These are phyloP conservation scores for Trypoxylus dichotomus DNA, from an alignment of 1,140 invertebrate genomes.

Conservation along the genomic window DNA sequence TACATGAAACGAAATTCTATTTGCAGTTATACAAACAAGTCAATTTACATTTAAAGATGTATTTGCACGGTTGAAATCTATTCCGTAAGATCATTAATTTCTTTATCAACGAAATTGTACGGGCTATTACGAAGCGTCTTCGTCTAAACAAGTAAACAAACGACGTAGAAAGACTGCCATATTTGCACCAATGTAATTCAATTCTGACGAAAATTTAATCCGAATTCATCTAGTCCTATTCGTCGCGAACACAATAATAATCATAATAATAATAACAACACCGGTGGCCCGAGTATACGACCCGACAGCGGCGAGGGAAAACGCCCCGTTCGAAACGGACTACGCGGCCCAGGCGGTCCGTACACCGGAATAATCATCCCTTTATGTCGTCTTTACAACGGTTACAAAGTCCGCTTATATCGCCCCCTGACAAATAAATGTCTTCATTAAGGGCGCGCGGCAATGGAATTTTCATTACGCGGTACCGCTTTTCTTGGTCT, in stretches of 20 bases:
- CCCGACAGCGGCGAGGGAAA: neutral
- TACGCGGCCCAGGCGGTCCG: neutral
- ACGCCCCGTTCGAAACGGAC: neutral
- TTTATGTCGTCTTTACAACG: neutral
- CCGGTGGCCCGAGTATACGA: neutral
- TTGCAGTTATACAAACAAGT: no score
- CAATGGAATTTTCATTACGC: neutral
- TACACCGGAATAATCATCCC: neutral
- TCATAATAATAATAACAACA: neutral
- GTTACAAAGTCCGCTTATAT: slow-evolving; percentile 1
- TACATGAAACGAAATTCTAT: no score
- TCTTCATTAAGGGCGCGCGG: neutral
- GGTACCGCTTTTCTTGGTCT: neutral
- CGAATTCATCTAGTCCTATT: neutral
- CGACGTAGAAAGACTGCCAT: neutral
- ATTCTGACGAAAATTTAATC: slow-evolving; percentile 3
- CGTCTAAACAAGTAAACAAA: neutral
- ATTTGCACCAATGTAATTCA: neutral
- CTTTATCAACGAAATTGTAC: neutral
- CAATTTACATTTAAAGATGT: no score
- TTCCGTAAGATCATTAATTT: no score
- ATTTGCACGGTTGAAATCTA: no score
- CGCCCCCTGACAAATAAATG: neutral
- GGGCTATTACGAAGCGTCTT: neutral
- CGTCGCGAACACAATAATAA: neutral